These are phyloP conservation scores for Drosophila santomea DNA, from an alignment of 1,140 invertebrate genomes.

Conservation along the genomic window DNA sequence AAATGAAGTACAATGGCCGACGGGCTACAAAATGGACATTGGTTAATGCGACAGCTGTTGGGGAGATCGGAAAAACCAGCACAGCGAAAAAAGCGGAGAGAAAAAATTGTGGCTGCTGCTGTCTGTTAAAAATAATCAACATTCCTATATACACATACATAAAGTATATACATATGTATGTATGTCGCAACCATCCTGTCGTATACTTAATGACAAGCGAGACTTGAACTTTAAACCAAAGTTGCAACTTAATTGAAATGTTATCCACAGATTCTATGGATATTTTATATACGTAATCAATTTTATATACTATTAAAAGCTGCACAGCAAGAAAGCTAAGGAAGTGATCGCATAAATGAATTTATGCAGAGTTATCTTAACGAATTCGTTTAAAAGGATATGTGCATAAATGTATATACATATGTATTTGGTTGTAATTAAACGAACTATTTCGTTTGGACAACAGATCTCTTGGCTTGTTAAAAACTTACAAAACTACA, in stretches of 20 bases:
- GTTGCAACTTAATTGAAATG: slow-evolving; percentile 61
- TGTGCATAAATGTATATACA: background rate
- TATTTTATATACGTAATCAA: slow-evolving; percentile 22
- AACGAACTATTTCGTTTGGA: no score
- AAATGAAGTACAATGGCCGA: slow-evolving; percentile 68
- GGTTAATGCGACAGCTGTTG: slow-evolving; percentile 81
- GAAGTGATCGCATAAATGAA: no score
- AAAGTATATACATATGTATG: background rate
- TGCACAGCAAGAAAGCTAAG: background rate
- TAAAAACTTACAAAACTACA: background rate
- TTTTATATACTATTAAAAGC: slow-evolving; percentile 31
- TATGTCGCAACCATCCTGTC: slow-evolving; percentile 9
- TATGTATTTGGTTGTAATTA: no score
- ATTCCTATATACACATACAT: slow-evolving; percentile 4
- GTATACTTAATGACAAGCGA: slow-evolving; percentile 35
- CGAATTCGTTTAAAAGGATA: no score
- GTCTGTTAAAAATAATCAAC: slow-evolving; percentile 47
- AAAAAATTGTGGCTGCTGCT: slow-evolving; percentile 23
- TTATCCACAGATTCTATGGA: slow-evolving; percentile 55
- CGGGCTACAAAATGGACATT: slow-evolving; percentile 75
- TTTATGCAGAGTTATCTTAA: no score
- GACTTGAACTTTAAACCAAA: slow-evolving; percentile 54
- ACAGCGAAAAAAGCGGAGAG: slow-evolving; percentile 10
- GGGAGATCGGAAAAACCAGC: slow-evolving; percentile 33
- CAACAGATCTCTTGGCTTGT: no score